Conservation (phyloP, 2,888 invertebrate species). For the Dryobota labecula region DNA sequence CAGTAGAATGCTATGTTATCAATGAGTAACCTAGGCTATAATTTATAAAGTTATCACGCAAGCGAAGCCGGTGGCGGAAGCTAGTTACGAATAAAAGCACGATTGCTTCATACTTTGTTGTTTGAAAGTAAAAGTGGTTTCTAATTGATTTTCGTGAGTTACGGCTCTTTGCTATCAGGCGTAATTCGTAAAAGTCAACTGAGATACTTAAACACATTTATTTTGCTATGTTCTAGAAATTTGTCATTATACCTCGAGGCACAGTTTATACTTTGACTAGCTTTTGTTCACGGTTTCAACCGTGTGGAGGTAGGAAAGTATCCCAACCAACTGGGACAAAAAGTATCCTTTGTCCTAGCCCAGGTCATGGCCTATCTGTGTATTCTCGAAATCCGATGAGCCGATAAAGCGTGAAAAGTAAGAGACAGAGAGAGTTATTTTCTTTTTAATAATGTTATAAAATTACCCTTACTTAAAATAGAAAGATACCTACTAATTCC, state of each 20-base stretch:
- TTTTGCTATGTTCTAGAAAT: background rate
- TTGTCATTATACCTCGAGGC: conserved; percentile 11
- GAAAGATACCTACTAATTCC: too few relatives aligned
- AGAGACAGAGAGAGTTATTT: background rate
- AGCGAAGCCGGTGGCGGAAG: too few relatives aligned
- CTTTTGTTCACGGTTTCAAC: rapidly evolving
- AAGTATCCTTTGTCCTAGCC: background rate
- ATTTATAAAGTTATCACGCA: too few relatives aligned
- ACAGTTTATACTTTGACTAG: background rate
- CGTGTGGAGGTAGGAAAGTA: background rate
- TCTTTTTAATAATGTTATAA: too few relatives aligned
- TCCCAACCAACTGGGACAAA: background rate
- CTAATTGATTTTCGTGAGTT: conserved; percentile 43
- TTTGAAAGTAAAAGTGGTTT: conserved; percentile 51
- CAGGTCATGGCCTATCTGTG: background rate
- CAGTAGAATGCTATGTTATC: too few relatives aligned
- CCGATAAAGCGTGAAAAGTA: background rate
- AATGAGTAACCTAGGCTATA: too few relatives aligned
- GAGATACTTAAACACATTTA: conserved; percentile 1
- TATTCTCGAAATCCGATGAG: background rate
- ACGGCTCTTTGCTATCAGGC: conserved; percentile 6
- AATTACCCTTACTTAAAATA: too few relatives aligned
- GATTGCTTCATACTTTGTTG: conserved; percentile 21
- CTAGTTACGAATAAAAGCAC: conserved; percentile 52
- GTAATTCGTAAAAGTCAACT: conserved; percentile 24